phyloP scores from a whole-genome alignment of 2,113 vertebrate species.

The Perca fluviatilis region DNA sequence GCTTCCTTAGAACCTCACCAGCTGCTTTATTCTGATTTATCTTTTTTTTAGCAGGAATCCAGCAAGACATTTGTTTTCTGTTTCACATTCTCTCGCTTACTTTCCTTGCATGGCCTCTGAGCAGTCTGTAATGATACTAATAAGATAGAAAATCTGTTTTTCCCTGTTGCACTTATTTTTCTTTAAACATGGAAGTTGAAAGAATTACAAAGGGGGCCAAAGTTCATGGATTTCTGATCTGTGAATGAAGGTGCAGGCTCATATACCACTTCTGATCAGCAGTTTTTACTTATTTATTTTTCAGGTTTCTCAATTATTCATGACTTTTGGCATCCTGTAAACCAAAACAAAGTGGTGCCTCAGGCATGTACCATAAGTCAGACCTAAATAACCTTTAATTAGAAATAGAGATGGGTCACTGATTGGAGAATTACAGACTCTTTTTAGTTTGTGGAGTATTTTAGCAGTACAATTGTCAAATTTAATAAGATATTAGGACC shows the following conservation, averaged over 20 bases:
- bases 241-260: background rate
- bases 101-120: conserved; percentile 2
- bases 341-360: background rate
- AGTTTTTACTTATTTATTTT: background rate
- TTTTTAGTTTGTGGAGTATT: background rate
- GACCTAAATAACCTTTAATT: conserved; percentile 1
- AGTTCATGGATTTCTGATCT: background rate
- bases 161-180: background rate
- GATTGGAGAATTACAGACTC: background rate
- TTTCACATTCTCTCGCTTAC: conserved; percentile 8
- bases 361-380: background rate
- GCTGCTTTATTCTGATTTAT: conserved; percentile 52
- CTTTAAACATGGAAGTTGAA: background rate
- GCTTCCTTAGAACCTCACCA: conserved; percentile 41
- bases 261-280: background rate
- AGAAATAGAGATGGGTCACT: background rate
- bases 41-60: conserved; percentile 22
- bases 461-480: background rate
- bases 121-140: conserved; percentile 9
- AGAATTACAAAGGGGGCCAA: background rate
- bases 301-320: background rate
- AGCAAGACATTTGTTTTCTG: background rate
- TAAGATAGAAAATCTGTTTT: background rate
- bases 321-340: background rate
- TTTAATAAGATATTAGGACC: background rate